Evolutionary conservation across 2,888 invertebrate species (phyloP).

Genomic region (Drosophila limbata): DNA sequence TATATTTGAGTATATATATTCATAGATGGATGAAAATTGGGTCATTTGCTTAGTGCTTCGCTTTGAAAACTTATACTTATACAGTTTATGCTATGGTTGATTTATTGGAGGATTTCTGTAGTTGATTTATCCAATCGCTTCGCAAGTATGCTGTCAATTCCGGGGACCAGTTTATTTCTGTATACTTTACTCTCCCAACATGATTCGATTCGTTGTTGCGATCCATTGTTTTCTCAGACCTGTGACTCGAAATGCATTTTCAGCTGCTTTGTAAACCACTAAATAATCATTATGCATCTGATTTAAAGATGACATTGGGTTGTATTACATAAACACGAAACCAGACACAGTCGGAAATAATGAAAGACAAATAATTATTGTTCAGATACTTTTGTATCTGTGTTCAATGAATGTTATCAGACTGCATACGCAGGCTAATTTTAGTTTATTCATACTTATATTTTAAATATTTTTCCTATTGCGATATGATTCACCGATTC

Average conservation of each 20-base stretch:
- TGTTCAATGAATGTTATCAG: slow-evolving; percentile 5
- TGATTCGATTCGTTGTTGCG: slow-evolving; percentile 1
- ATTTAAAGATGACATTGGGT: slow-evolving; percentile 14
- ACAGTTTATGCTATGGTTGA: slow-evolving; percentile 47
- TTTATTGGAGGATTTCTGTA: slow-evolving; percentile 68
- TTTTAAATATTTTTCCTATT: slow-evolving; percentile 14
- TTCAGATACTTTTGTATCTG: slow-evolving; percentile 1
- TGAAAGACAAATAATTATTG: slow-evolving; percentile 4
- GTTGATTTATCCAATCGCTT: slow-evolving; percentile 71
- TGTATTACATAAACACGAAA: slow-evolving; percentile 22
- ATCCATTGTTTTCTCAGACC: slow-evolving; percentile 23
- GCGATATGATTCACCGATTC: slow-evolving; percentile 47
- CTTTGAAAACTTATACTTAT: slow-evolving; percentile 24
- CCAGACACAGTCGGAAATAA: slow-evolving; percentile 1
- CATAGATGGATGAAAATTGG: slow-evolving; percentile 51
- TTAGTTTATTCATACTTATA: slow-evolving; percentile 5
- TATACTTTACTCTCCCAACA: slow-evolving; percentile 7
- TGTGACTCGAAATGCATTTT: slow-evolving; percentile 25
- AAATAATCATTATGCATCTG: slow-evolving; percentile 21
- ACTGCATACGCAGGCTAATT: background rate
- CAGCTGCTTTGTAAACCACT: slow-evolving; percentile 33
- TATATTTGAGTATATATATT: background rate
- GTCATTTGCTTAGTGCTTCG: slow-evolving; percentile 59
- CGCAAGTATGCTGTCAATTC: slow-evolving; percentile 30
- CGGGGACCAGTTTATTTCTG: slow-evolving; percentile 57